Conservation (phyloP, 37 sponge, comb jelly and placozoan species). For the Petrosia ficiformis region DNA sequence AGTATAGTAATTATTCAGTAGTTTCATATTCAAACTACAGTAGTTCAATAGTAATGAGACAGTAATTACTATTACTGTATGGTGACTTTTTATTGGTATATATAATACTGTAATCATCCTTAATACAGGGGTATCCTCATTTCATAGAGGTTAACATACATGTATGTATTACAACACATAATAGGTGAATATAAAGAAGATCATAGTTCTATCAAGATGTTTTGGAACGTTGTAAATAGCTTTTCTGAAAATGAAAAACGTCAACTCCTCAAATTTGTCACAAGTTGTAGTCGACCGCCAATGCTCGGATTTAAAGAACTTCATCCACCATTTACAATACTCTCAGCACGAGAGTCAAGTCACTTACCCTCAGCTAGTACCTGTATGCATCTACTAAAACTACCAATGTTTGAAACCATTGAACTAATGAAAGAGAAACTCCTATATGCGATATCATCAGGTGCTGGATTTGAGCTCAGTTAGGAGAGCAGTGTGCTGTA, state of each 20-base stretch:
- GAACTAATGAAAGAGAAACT: slow-evolving; percentile 70
- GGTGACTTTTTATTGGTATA: too few species aligned
- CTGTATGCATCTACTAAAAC: slow-evolving; percentile 94
- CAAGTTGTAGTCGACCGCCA: slow-evolving; percentile 94
- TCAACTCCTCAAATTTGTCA: slow-evolving; percentile 92
- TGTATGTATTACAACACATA: too few species aligned
- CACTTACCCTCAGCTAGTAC: slow-evolving; percentile 95
- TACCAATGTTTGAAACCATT: slow-evolving; percentile 71
- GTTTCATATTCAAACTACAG: too few species aligned
- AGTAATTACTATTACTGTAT: too few species aligned
- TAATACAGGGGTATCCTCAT: too few species aligned
- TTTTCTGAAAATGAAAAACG: slow-evolving; percentile 76
- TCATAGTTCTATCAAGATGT: slow-evolving; percentile 69
- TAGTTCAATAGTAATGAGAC: too few species aligned
- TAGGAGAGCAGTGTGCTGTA: too few species aligned
- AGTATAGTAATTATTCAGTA: too few species aligned
- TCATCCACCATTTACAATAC: slow-evolving; percentile 81
- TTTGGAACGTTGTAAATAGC: slow-evolving; percentile 84
- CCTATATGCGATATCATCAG: slow-evolving; percentile 85
- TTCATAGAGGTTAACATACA: too few species aligned
- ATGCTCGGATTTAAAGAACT: slow-evolving; percentile 95
- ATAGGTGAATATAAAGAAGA: slow-evolving; percentile 72
- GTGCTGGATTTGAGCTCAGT: slow-evolving; percentile 97
- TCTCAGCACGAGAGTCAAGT: slow-evolving; percentile 52
- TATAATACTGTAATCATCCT: too few species aligned